These are phyloP conservation scores for Chaunax sp. DNA, from an alignment of 2,797 vertebrate species.

Conservation along the genomic window DNA sequence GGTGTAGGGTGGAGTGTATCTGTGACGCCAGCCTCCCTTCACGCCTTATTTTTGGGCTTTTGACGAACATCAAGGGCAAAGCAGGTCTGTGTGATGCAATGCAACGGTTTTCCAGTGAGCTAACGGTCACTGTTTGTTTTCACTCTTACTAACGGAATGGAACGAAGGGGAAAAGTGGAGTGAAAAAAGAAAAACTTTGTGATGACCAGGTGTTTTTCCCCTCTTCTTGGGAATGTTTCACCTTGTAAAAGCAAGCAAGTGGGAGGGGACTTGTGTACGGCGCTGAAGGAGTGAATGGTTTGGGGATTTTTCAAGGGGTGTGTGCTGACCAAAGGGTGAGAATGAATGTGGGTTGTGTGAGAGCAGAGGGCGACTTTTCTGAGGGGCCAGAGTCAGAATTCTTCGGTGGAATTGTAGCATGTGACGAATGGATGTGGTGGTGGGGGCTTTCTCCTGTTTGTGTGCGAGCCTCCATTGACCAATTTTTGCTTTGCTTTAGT, in stretches of 20 bases:
- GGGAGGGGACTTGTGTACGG: conserved; percentile 71
- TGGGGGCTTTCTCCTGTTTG: conserved; percentile 27
- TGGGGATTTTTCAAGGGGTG: conserved; percentile 63
- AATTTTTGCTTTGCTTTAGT: conserved; percentile 49
- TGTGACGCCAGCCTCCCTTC: conserved; percentile 68
- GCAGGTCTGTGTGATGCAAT: conserved; percentile 73
- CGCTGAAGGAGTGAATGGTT: conserved; percentile 57
- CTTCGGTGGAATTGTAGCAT: conserved; percentile 56
- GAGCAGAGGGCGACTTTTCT: conserved; percentile 49
- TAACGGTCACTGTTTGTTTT: conserved; percentile 81
- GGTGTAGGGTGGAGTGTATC: conserved; percentile 70
- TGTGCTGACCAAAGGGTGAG: conserved; percentile 52
- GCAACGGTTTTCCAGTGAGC: conserved; percentile 74
- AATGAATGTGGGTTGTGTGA: conserved; percentile 61
- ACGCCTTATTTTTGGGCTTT: conserved; percentile 75
- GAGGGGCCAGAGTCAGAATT: conserved; percentile 50
- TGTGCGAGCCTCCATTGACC: conserved; percentile 36
- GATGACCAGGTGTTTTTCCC: conserved; percentile 83
- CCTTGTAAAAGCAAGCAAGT: conserved; percentile 81
- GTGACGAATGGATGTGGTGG: conserved; percentile 41
- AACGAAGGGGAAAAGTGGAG: conserved; percentile 61
- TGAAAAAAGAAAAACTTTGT: conserved; percentile 64
- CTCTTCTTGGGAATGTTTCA: conserved; percentile 80
- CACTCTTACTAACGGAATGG: conserved; percentile 74
- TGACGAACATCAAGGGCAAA: conserved; percentile 68